Conservation (phyloP, 2,113 vertebrate species). For the Microcebus griseorufus region DNA sequence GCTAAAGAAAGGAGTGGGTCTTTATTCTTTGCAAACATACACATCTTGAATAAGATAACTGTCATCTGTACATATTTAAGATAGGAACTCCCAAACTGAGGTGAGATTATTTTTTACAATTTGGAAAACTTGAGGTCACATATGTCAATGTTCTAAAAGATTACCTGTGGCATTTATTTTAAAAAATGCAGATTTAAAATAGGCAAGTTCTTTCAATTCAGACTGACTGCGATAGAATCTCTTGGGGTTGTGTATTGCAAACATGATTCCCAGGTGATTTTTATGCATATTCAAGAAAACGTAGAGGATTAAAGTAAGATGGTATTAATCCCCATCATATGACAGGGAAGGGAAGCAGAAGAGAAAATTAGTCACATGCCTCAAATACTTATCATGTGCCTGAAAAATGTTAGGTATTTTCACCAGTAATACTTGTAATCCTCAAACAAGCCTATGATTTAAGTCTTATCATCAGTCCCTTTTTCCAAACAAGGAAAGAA, state of each 20-base stretch:
- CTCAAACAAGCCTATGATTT: neutral
- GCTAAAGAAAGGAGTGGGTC: neutral
- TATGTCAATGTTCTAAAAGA: neutral
- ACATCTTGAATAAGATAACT: neutral
- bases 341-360: neutral
- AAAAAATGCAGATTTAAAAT: conserved; percentile 19
- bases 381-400: neutral
- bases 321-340: neutral
- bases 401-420: conserved; percentile 10
- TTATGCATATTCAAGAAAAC: neutral
- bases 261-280: neutral
- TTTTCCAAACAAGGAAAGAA: neutral
- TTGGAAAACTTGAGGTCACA: neutral
- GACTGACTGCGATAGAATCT: neutral
- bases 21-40: conserved; percentile 14
- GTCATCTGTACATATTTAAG: neutral
- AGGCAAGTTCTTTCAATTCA: neutral
- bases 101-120: conserved; percentile 41
- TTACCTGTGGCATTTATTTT: neutral
- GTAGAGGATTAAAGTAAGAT: neutral
- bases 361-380: neutral
- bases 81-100: neutral
- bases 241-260: neutral
- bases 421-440: neutral
- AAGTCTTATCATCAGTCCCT: neutral